Evolutionary conservation across 1,140 invertebrate species (phyloP).

Genomic region (Drosophila hydei): DNA sequence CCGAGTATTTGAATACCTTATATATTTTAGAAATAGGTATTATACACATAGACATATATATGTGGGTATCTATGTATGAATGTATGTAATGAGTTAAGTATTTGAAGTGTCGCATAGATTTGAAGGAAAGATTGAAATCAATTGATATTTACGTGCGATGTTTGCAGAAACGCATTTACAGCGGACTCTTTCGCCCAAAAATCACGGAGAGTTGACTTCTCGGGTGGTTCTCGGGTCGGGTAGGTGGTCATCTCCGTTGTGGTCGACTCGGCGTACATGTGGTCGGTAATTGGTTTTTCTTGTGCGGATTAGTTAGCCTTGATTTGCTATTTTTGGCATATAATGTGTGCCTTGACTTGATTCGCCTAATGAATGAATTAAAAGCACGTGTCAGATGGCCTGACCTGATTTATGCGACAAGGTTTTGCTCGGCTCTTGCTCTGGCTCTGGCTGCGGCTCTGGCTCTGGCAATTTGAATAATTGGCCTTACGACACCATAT

Average conservation of each 20-base stretch:
- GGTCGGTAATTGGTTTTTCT: slow-evolving; percentile 28
- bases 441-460: slow-evolving; percentile 9
- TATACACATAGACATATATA: slow-evolving; percentile 13
- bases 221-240: slow-evolving; percentile 56
- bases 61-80: no score
- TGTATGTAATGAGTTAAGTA: no score
- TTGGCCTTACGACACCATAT: slow-evolving; percentile 48
- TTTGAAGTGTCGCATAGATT: no score
- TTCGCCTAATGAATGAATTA: slow-evolving; percentile 70
- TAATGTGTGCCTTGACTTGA: slow-evolving; percentile 57
- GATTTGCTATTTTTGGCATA: slow-evolving; percentile 52
- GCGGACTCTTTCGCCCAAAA: slow-evolving; percentile 81
- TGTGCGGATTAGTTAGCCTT: slow-evolving; percentile 63
- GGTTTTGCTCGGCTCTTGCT: slow-evolving; percentile 12
- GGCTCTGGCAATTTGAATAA: slow-evolving; percentile 67
- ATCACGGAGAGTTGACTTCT: slow-evolving; percentile 70
- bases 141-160: slow-evolving; percentile 60
- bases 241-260: slow-evolving; percentile 78
- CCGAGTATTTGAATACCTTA: slow-evolving; percentile 67
- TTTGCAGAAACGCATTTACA: slow-evolving; percentile 77
- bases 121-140: background rate
- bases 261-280: slow-evolving; percentile 77
- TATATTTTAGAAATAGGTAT: slow-evolving; percentile 69
- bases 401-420: slow-evolving; percentile 53
- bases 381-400: slow-evolving; percentile 72